Conservation (phyloP, 2,113 vertebrate genomes). For the Actinemys pallida region DNA sequence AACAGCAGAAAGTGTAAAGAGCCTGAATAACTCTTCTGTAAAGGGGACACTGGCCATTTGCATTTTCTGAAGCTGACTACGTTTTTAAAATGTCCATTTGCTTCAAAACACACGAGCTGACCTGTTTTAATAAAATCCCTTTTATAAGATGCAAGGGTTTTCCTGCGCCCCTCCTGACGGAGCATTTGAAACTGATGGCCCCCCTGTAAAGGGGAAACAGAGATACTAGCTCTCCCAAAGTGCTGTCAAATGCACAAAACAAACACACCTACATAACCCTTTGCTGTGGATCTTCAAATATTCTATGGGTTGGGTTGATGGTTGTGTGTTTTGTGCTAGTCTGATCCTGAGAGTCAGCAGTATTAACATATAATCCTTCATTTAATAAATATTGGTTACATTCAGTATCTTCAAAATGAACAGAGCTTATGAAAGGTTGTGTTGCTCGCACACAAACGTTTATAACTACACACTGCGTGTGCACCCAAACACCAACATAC, state of each 20-base stretch:
- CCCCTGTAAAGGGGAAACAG: background rate
- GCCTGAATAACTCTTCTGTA: background rate
- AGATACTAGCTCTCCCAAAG: background rate
- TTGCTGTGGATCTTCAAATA: background rate
- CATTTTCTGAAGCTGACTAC: background rate
- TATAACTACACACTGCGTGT: background rate
- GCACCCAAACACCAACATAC: background rate
- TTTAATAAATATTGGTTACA: background rate
- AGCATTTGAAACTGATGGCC: background rate
- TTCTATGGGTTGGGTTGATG: background rate
- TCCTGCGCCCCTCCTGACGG: too few species aligned
- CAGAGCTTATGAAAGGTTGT: background rate
- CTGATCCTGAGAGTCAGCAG: background rate
- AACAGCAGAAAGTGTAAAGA: background rate
- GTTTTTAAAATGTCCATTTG: background rate
- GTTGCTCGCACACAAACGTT: background rate
- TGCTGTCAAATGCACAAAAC: background rate
- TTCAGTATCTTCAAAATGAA: background rate
- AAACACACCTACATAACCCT: background rate
- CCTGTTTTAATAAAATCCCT: background rate
- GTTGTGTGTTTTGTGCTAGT: background rate
- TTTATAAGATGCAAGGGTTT: too few species aligned
- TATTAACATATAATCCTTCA: background rate
- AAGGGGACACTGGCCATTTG: background rate
- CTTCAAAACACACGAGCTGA: background rate